Percentiles rank a stretch among this genome's conserved stretches.
Conservation (phyloP, 1,140 invertebrate species). For the Coelopa frigida region DNA sequence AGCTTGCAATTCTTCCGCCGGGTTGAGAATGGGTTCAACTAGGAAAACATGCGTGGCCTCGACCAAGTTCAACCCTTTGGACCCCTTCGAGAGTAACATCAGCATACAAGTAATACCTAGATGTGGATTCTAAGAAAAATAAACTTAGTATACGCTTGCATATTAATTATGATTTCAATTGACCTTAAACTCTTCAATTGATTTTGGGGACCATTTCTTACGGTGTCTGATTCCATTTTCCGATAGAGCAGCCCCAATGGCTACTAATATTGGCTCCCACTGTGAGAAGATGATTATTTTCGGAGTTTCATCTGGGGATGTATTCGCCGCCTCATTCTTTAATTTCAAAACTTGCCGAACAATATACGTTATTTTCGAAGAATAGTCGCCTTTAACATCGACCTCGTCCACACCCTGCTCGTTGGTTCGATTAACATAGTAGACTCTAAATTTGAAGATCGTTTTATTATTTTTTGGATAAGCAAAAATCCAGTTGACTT, state of each 20-base stretch:
- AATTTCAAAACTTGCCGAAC: slow-evolving; percentile 55
- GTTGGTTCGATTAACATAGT: slow-evolving; percentile 29
- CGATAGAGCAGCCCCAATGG: slow-evolving; percentile 53
- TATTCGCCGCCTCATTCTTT: slow-evolving; percentile 43
- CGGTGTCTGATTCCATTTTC: slow-evolving; percentile 53
- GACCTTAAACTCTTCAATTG: slow-evolving; percentile 54
- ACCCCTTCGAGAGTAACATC: slow-evolving; percentile 59
- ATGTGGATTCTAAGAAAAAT: slow-evolving; percentile 32
- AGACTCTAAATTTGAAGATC: slow-evolving; percentile 20
- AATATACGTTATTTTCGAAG: slow-evolving; percentile 67
- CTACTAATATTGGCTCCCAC: slow-evolving; percentile 58
- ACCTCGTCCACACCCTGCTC: slow-evolving; percentile 17
- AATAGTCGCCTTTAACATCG: slow-evolving; percentile 53
- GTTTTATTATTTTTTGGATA: neutral
- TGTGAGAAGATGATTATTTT: slow-evolving; percentile 71
- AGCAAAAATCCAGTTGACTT: neutral
- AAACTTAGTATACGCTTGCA: neutral
- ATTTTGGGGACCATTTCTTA: slow-evolving; percentile 46
- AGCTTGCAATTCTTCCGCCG: slow-evolving; percentile 67
- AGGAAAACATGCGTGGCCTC: slow-evolving; percentile 75
- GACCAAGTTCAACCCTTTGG: slow-evolving; percentile 71
- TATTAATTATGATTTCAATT: neutral
- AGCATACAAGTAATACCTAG: slow-evolving; percentile 57
- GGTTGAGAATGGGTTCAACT: slow-evolving; percentile 68
- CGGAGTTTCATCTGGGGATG: slow-evolving; percentile 34